Evolutionary conservation across 2,113 vertebrate genomes (phyloP).

Genomic region (Peromyscus polionotus): DNA sequence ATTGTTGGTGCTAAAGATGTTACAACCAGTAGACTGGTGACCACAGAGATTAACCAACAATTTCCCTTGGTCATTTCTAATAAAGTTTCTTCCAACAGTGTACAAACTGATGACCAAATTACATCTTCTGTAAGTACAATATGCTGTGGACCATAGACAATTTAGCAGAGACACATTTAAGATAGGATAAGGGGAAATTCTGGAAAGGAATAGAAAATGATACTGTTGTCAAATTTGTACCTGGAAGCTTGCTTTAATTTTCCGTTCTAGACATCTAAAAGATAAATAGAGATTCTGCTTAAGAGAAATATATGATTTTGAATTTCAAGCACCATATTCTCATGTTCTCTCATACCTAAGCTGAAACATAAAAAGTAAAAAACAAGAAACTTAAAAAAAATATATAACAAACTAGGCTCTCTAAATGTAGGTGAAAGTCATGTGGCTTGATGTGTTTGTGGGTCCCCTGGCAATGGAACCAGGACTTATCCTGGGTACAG

Average conservation of each 20-base stretch:
- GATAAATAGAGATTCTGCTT: not conserved
- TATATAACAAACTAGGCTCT: not conserved
- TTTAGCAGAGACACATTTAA: conserved; percentile 58
- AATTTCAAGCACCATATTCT: not conserved
- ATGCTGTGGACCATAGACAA: not conserved
- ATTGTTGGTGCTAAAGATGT: conserved; percentile 14
- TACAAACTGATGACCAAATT: conserved; percentile 36
- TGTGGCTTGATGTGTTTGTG: too few species aligned
- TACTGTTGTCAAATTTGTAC: conserved; percentile 51
- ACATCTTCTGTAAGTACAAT: conserved; percentile 49
- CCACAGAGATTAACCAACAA: conserved; percentile 50
- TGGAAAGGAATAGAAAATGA: conserved; percentile 25
- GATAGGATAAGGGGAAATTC: not conserved
- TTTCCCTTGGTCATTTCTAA: conserved; percentile 62
- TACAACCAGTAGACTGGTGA: conserved; percentile 35
- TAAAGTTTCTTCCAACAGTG: conserved; percentile 51
- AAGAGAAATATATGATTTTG: conserved; percentile 26
- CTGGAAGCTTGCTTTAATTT: conserved; percentile 40
- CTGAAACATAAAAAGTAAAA: not conserved
- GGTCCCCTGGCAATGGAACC: too few species aligned
- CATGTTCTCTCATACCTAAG: not conserved
- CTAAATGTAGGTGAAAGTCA: too few species aligned
- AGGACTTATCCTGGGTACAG: too few species aligned
- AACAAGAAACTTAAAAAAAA: conserved; percentile 1
- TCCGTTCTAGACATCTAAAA: not conserved